Evolutionary conservation across 2,113 vertebrate species (phyloP), one percentile per base, ranked within the genome.

Genomic region (Eretmochelys imbricata): DNA sequence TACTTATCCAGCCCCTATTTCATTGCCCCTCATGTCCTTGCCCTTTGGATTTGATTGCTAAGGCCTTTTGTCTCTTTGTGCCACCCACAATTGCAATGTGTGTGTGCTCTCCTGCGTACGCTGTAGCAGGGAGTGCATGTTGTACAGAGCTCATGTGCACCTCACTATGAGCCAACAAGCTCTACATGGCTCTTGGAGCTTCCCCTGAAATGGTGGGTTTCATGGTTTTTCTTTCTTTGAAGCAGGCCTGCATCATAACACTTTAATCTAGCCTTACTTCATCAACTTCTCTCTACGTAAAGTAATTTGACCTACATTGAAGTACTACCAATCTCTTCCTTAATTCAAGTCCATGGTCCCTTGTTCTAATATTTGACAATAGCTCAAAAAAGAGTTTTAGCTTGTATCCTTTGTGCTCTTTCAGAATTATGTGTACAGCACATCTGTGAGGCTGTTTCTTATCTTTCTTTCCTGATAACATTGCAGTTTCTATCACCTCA

Each of bases 51-150:
- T n/a, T 69, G 16, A n/a, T 69, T 69, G 62, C 16, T 69, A n/a
- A 19, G 16, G 62, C 13, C 35, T 69, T 69, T 69, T 69, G 35
- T 69, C 62, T 65, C 31, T 69, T 69, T n/a, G 62, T 20, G 17
- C 35, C 31, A n/a, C 16, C 31, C 16, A 19, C 17, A n/a, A 9
- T 35, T 69, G 31, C 8, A n/a, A 69, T 69, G 10, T 16, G 7
- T 16, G 7, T n/a, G 16, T 69, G 16, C 4, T 12, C 17, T n/a
- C 17, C 31, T 1, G 1, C 35, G 31, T 6, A n/a, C n/a, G 14
- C 17, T 19, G 16, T 35, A 69, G 62, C 62, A 69, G 35, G 62
- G 17, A n/a, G 7, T n/a, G 6, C 19, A 17, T 65, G 62, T 7
- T 69, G 14, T n/a, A 16, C 62, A n/a, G 35, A 69, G 16, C 62